Base-by-base conservation (phyloP, 92 coral and sea anemone species). In the Parazoanthus darwini region DNA sequence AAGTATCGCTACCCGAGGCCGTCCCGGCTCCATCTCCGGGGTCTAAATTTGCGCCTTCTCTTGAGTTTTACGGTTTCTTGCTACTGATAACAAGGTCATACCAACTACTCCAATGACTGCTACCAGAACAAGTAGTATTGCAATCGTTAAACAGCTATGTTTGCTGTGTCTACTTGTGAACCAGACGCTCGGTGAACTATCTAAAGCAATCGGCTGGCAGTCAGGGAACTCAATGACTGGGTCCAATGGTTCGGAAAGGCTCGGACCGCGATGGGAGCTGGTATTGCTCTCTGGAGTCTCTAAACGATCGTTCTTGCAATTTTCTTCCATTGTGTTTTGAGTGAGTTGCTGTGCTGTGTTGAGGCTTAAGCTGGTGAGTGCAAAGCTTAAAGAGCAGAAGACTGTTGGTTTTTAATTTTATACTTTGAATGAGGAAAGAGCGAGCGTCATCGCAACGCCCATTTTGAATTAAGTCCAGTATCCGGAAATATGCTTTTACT, bases 51-150 rank as follows among this genome's bases (percentile, higher is more conserved):
- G 25, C 13, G 54, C 81, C 58, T 20, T 44, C 63, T 46, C 26
- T 35, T 78, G 29, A n/a, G 81, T 44, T 23, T 39, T 42, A 8
- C 46, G 5, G 51, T 39, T 22, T 46, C 81, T 78, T 22, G 58
- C 29, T 44, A 78, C 81, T 46, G 81, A 22, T 18, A 78, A 25
- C 54, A 78, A 44, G 22, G 59, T 22, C 81, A 78, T 78, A 25
- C 81, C 81, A 42, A 39, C 81, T n/a, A 78, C 14, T 78, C 81
- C 81, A 23, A 78, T 6, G 81, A 78, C 39, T 46, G 56, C 56
- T 8, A 78, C 63, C 14, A 78, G 14, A 7, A 78, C 56, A 6
- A 78, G 63, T 3, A 78, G 54, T 15, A 23, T 23, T 15, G 56
- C 36, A 8, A 78, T 48, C 1, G 81, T 43, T 42, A 78, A 7